Percentiles rank a stretch among this genome's conserved stretches.
Evolutionary conservation across 2,888 invertebrate genomes (phyloP).

Genomic region (Petrolisthes cinctipes): DNA sequence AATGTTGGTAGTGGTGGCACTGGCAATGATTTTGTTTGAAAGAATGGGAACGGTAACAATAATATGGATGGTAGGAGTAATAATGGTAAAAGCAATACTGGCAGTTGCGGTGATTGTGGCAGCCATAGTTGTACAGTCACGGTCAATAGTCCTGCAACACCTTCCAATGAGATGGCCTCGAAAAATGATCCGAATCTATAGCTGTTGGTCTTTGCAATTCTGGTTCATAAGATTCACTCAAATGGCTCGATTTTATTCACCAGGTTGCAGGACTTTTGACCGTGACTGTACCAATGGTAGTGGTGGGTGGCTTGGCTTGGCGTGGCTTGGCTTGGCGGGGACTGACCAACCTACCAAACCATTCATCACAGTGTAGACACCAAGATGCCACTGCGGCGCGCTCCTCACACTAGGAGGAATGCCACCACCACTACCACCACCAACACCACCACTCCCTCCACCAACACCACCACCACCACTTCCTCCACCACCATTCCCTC

Average conservation of each 20-base stretch:
- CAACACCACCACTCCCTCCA: not conserved
- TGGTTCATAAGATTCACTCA: no score
- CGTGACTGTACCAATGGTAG: not conserved
- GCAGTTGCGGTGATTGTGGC: not conserved
- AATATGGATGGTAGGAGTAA: no score
- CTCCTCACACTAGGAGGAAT: not conserved
- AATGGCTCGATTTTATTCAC: no score
- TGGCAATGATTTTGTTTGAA: not conserved
- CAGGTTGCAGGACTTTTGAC: no score
- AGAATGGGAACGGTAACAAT: no score
- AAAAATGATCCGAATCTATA: no score
- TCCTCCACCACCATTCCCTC: no score
- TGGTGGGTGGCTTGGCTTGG: not conserved
- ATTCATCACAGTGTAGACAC: constrained; percentile 37
- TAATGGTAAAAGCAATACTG: not conserved
- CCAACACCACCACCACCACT: no score
- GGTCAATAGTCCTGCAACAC: no score
- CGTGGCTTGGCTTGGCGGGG: not conserved
- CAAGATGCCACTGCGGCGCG: constrained; percentile 23
- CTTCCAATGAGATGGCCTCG: no score
- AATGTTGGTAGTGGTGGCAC: not conserved
- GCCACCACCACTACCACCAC: not conserved
- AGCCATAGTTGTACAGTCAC: no score
- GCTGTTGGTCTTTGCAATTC: no score
- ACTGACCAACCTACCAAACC: not conserved